Evolutionary conservation across 1,140 invertebrate genomes (phyloP).

Genomic region (Bombus breviceps): DNA sequence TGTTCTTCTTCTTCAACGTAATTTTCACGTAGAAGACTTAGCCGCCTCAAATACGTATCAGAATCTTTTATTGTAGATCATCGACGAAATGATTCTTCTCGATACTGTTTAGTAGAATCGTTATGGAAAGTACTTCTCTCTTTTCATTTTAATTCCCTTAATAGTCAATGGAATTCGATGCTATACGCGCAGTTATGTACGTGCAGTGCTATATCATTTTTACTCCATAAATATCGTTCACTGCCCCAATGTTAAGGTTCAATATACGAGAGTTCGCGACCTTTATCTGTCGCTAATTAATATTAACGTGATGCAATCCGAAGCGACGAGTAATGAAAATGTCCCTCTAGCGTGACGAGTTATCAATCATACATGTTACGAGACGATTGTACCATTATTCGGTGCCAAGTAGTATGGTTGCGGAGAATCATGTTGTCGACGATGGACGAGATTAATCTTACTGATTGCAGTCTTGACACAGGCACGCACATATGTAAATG

Average conservation of each 20-base stretch:
- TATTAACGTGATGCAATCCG: background rate
- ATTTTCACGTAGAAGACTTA: too few relatives aligned
- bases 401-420: too few relatives aligned
- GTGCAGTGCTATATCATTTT: background rate
- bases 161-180: too few relatives aligned
- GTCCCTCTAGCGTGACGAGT: background rate
- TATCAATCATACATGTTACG: background rate
- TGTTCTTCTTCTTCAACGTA: too few relatives aligned
- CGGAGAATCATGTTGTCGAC: background rate
- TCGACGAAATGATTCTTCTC: background rate
- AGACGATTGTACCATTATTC: background rate
- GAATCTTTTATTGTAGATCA: too few relatives aligned
- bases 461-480: background rate
- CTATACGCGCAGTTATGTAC: background rate
- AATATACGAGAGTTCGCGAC: background rate
- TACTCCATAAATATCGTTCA: background rate
- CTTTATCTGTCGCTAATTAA: background rate
- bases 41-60: too few relatives aligned
- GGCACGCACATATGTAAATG: background rate
- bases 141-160: background rate
- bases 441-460: background rate
- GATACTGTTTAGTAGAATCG: background rate
- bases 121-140: background rate
- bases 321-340: too few relatives aligned
- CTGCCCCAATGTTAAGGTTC: slow-evolving; percentile 4